Evolutionary conservation across 2,113 vertebrate genomes (phyloP).

Genomic region (Ctenomys sociabilis): DNA sequence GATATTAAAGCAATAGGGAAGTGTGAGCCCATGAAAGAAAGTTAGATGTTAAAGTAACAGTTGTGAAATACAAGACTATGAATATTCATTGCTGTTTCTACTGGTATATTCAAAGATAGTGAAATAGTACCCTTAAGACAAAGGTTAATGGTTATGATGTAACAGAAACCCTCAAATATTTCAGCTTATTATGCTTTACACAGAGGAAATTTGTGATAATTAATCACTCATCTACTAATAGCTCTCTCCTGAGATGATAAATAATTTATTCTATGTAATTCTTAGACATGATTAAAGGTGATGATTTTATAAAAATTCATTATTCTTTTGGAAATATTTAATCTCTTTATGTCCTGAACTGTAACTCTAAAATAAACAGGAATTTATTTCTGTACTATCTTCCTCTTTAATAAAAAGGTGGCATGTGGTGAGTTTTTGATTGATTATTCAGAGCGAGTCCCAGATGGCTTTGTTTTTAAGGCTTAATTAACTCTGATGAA

Average conservation of each 20-base stretch:
- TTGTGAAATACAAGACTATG: background rate
- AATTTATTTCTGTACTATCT: slow-evolving; percentile 57
- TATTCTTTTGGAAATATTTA: slow-evolving; percentile 50
- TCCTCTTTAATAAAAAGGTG: slow-evolving; percentile 44
- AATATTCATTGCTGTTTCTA: slow-evolving; percentile 37
- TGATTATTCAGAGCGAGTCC: slow-evolving; percentile 17
- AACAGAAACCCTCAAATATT: slow-evolving; percentile 36
- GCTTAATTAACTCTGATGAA: slow-evolving; percentile 41
- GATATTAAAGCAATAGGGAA: background rate
- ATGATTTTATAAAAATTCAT: slow-evolving; percentile 41
- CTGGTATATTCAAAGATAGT: background rate
- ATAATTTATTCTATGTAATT: slow-evolving; percentile 56
- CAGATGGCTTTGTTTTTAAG: slow-evolving; percentile 54
- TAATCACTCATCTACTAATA: slow-evolving; percentile 43
- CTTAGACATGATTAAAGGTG: slow-evolving; percentile 25
- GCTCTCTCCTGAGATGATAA: background rate
- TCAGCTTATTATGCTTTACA: background rate
- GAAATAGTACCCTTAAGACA: background rate
- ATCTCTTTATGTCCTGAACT: slow-evolving; percentile 31
- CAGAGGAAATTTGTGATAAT: slow-evolving; percentile 53
- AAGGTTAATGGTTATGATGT: slow-evolving; percentile 12
- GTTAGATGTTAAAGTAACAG: background rate
- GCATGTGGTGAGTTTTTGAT: slow-evolving; percentile 45
- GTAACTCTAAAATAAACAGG: slow-evolving; percentile 58
- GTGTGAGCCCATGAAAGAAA: background rate